Evolutionary conservation across 2,113 vertebrate species (phyloP), one percentile per base, ranked within the genome.

Genomic region (Vanacampus margaritifer): DNA sequence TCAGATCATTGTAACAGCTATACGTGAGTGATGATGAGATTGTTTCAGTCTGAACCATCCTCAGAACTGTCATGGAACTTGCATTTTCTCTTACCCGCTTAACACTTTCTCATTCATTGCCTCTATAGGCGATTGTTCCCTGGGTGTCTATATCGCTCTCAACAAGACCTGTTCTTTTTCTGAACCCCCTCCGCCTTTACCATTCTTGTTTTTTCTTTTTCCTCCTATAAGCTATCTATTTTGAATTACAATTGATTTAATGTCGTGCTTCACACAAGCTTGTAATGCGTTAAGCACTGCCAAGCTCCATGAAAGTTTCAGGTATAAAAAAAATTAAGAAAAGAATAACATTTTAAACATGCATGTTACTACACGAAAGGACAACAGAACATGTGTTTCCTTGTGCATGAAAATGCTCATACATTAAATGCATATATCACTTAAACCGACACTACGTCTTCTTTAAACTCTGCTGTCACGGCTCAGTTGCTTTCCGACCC

Each of bases 251-350:
- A 77, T 80, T 56, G 39, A 77, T 71, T 79, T 70, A 73, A 59
- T 50, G 69, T 61, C 59, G 41, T 72, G 71, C 74, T 70, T 79
- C 71, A 78, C 66, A 65, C 58, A 67, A 61, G 75, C 70, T 80
- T 86, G 82, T 78, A 75, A 80, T 82, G 60, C 79, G 74, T 80
- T 84, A 73, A 80, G 70, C 69, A 28, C 73, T 68, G 59, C 60
- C 83, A n/a, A 74, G 83, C 69, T 72, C 24, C 68, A 79, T 72
- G 67, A 84, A 82, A 72, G 56, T 76, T 23, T 57, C 5, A 41
- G 82, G 73, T 83, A 79, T 76, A 80, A 87, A 86, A n/a, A n/a
- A n/a, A n/a, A n/a, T n/a, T n/a, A n/a, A n/a, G n/a, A n/a, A n/a
- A n/a, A n/a, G n/a, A 83, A 83, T 73, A 76, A 67, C 56, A 69